Conservation (phyloP, 2,888 invertebrate species). For the Norana najaformis region DNA sequence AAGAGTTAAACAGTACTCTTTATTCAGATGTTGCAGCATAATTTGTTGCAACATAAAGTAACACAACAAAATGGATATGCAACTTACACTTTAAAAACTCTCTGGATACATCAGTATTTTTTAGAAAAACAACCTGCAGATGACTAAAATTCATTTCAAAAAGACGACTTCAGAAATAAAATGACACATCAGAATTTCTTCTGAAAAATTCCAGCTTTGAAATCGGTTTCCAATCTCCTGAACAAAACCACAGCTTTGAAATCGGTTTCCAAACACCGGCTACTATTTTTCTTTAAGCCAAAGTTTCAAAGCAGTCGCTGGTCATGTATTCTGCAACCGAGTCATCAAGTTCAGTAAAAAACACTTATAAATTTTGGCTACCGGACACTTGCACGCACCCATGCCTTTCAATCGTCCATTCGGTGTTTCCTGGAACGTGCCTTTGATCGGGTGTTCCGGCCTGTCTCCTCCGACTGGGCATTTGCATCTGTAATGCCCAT, state of each 20-base stretch:
- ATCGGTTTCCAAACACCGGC: not conserved
- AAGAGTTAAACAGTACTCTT: not conserved
- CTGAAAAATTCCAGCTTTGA: too few species aligned
- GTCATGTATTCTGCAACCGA: not conserved
- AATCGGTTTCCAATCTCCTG: not conserved
- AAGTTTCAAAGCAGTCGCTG: not conserved
- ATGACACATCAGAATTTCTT: not conserved
- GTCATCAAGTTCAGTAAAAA: not conserved
- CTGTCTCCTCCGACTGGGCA: not conserved
- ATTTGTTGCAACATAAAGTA: not conserved
- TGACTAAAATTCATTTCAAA: not conserved
- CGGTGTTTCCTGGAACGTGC: not conserved
- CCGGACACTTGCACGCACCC: not conserved
- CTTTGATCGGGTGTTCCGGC: not conserved
- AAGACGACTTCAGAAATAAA: not conserved
- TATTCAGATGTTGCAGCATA: not conserved
- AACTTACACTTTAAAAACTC: slow-evolving; percentile 4
- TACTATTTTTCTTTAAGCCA: not conserved
- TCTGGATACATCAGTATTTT: not conserved
- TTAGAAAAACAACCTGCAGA: not conserved
- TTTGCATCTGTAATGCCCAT: not conserved
- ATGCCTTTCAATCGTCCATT: not conserved
- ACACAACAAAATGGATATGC: not conserved
- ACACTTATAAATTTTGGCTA: not conserved
- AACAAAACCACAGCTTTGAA: not conserved